Base-by-base conservation (phyloP, 1,140 invertebrate genomes). In the Drosophila kepulauana region DNA sequence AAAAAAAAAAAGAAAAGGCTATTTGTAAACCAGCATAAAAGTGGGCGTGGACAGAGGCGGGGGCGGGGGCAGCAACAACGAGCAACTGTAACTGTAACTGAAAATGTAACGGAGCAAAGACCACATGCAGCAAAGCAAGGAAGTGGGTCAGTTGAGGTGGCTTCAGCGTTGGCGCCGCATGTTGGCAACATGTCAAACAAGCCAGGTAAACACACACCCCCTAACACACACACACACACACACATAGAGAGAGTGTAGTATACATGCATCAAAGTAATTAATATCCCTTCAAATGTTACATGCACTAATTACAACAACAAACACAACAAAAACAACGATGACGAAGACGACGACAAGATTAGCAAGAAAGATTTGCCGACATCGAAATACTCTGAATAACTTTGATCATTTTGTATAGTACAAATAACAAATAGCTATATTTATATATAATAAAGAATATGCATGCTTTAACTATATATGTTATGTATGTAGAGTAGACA, bases 251-350 rank as follows among this genome's bases (percentile, higher is more conserved):
- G 51, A 46, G 5, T 10, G 20, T 43, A 13, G 11, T 61, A 58
- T 66, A 59, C 57, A 62, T 75, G 66, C 82, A 88, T 82, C 80
- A 80, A 87, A 87, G 82, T 87, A 87, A 88, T 87, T 80, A 87
- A 88, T 87, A 87, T 87, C 73, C 84, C 78, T 82, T 88, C 80
- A 80, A 82, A 88, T 87, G 79, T 78, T 69, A 82, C 84, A 87
- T 87, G 77, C 80, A 78, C 84, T 88, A 87, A 87, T 87, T 87
- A 87, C 84, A 78, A 72, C 73, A 78, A 81, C 73, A 75, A 68
- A 38, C 38, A 66, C 75, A 68, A 69, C 45, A 62, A 46, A 64
- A 78, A 30, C 5, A 65, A n/a, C 51, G 16, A 30, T 13, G 68
- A 52, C 38, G 20, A 46, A 64, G 74, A 30, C 5, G 61, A 10